Conservation (phyloP, 2,113 vertebrate genomes). For the Macrotis lagotis region DNA sequence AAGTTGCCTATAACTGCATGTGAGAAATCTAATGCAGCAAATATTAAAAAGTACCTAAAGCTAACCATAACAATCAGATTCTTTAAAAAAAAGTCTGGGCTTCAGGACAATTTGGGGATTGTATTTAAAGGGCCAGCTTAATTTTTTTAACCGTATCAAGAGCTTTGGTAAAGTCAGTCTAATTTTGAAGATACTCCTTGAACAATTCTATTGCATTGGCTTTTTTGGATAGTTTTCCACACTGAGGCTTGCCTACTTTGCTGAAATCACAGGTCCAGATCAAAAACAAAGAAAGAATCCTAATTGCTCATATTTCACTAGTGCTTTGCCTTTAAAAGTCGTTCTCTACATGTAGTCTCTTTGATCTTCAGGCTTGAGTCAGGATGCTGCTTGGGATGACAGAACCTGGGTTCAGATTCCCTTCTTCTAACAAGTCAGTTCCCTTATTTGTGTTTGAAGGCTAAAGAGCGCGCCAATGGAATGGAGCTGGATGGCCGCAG, state of each 20-base stretch:
- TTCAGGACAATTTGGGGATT: too few relatives aligned
- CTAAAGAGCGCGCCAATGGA: conserved; percentile 96
- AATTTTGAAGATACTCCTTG: too few relatives aligned
- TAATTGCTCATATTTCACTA: background rate
- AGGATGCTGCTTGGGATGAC: background rate
- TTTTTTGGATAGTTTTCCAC: background rate
- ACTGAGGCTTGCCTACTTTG: background rate
- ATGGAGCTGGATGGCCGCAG: conserved; percentile 97
- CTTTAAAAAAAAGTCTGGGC: too few relatives aligned
- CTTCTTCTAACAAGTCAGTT: background rate
- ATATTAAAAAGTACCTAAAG: too few relatives aligned
- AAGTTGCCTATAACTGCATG: too few relatives aligned
- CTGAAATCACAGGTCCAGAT: background rate
- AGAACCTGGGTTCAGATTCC: background rate
- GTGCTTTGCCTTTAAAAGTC: background rate
- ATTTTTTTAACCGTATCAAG: too few relatives aligned
- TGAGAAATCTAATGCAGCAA: too few relatives aligned
- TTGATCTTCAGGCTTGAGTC: background rate
- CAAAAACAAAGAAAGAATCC: background rate
- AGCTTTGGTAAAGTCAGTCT: background rate
- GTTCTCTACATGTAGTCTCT: background rate
- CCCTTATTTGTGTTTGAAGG: conserved; percentile 80
- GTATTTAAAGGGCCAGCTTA: too few relatives aligned
- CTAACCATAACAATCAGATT: too few relatives aligned
- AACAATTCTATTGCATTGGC: too few relatives aligned